Percentiles rank a stretch among this genome's conserved stretches.
These are phyloP conservation scores for Nycticorax nycticorax DNA, from an alignment of 2,113 vertebrate species.

Conservation along the genomic window DNA sequence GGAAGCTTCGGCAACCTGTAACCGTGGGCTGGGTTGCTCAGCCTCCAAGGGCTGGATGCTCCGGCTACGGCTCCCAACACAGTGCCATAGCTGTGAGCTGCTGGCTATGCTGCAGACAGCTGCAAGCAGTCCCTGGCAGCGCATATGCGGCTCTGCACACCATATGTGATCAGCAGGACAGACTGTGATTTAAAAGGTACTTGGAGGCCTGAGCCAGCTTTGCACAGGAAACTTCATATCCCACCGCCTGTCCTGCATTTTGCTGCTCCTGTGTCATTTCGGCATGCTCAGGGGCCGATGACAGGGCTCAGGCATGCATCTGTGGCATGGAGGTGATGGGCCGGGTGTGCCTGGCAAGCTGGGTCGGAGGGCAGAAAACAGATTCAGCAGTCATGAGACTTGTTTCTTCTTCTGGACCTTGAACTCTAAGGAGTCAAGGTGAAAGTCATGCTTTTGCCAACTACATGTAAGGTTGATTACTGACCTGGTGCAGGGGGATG, in stretches of 20 bases:
- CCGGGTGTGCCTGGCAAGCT: neutral
- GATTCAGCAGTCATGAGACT: neutral
- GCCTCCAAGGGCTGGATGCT: neutral
- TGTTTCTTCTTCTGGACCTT: neutral
- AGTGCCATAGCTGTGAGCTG: fast-evolving
- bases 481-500: neutral
- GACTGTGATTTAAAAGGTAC: neutral
- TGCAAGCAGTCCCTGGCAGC: neutral
- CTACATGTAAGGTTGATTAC: neutral
- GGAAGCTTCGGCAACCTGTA: neutral
- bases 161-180: fast-evolving
- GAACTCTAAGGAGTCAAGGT: neutral
- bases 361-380: neutral
- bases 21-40: fast-evolving
- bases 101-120: neutral
- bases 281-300: fast-evolving
- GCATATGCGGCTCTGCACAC: fast-evolving
- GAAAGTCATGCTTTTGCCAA: neutral
- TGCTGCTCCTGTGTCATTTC: neutral
- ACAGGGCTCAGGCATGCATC: fast-evolving
- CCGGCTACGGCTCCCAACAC: neutral
- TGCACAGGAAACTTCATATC: fast-evolving
- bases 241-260: fast-evolving
- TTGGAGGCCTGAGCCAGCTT: neutral
- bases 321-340: neutral